Base-by-base conservation (phyloP, 2,797 vertebrate genomes). In the Numenius phaeopus region DNA sequence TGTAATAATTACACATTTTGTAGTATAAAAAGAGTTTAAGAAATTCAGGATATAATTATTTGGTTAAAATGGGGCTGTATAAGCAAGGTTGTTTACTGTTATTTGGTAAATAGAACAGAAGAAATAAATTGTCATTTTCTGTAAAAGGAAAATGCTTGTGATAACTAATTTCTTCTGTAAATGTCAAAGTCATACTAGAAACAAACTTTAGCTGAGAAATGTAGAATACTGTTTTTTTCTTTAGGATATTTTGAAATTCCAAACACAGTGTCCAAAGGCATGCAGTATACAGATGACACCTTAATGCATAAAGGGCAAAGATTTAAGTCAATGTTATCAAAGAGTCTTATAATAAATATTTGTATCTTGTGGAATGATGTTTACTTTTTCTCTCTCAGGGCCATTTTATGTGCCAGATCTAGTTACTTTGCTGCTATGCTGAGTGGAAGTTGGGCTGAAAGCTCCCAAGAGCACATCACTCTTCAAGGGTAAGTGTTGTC, bases 351-450 rank as follows among this genome's bases (percentile, higher is more conserved):
- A 44, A 96, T 92, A 95, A 97, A 86, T 95, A 72, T 83, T 96
- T 97, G 94, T 97, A 83, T 67, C 75, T 88, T 84, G 59, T 88
- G 77, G 62, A 62, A 95, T 95, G 92, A 93, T 95, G 76, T 96
- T 98, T 97, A 89, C 87, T 90, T 93, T 82, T 80, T 30, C 27
- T 58, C 87, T 97, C 97, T 88, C 83, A 99, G 99, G 98, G 99
- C 99, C 66, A 98, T 99, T 97, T 98, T 99, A 97, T 99, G 99
- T 95, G 99, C 99, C 44, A 99, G 99, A 90, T 99, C 99, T n/a
- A 98, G 98, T 98, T 99, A 99, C 95, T 99, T 99, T 98, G 97
- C 99, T 96, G 99, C 99, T 71, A 99, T 99, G 99, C 98, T 99
- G 97, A 99, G 99, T 95, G 99, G 99, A 93, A 99, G 98, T 87